phyloP scores from a whole-genome alignment of 2,888 invertebrate genomes.

The Busseola fusca region DNA sequence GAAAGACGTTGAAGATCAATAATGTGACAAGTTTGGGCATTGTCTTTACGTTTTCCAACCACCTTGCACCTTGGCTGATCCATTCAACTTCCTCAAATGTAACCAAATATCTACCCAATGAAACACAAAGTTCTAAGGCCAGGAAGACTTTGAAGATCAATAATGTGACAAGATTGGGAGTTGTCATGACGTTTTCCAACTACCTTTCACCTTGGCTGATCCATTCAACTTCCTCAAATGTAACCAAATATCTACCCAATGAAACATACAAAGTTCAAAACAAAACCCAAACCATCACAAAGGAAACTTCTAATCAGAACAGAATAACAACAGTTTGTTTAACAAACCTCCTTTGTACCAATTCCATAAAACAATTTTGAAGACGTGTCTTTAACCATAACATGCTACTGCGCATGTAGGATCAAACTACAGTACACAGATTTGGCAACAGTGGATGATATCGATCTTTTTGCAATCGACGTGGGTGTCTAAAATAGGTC shows the following conservation, averaged over 20 bases:
- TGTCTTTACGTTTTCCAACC: background rate
- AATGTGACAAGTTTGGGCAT: background rate
- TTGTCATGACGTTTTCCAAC: background rate
- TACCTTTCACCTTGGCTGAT: background rate
- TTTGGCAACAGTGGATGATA: conserved; percentile 34
- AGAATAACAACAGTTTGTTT: conserved; percentile 56
- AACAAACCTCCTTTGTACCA: conserved; percentile 45
- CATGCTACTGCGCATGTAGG: conserved; percentile 37
- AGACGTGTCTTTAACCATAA: conserved; percentile 60
- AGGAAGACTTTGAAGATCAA: too few species aligned
- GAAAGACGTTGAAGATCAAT: background rate
- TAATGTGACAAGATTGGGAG: background rate
- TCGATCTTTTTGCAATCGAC: conserved; percentile 27
- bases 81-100: background rate
- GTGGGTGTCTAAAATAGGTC: conserved; percentile 40
- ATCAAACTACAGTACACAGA: conserved; percentile 25
- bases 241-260: conserved; percentile 7
- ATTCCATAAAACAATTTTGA: conserved; percentile 56
- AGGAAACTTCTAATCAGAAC: conserved; percentile 50
- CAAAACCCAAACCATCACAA: conserved; percentile 31
- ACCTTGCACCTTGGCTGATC: background rate
- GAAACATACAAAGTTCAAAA: conserved; percentile 16
- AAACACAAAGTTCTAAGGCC: background rate
- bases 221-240: background rate
- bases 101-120: conserved; percentile 6